A percentile compares a stretch with the other conserved stretches of the same genome.
Conservation (phyloP, 37 sponge, comb jelly and placozoan genomes). For the Agelas oroides region DNA sequence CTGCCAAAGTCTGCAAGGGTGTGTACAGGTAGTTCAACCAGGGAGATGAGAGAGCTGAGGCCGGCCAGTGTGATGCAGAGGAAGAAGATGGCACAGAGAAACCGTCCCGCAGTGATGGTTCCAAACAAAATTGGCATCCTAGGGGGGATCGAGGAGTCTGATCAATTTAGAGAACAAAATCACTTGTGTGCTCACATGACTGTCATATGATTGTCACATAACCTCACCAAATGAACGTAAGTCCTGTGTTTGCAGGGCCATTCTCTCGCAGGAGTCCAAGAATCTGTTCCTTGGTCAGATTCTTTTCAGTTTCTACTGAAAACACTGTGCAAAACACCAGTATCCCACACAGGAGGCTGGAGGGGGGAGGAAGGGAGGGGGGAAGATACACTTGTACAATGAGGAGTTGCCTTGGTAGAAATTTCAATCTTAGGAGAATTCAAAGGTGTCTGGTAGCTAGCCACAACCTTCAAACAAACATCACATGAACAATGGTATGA, state of each 20-base stretch:
- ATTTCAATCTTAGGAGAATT: background rate
- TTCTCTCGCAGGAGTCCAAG: constrained; percentile 60
- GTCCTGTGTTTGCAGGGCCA: constrained; percentile 86
- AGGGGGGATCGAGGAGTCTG: too few species aligned
- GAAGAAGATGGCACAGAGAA: constrained; percentile 78
- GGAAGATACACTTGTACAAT: background rate
- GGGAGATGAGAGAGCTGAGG: constrained; percentile 80
- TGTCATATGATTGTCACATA: too few species aligned
- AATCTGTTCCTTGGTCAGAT: constrained; percentile 1
- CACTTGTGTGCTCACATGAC: too few species aligned
- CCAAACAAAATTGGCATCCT: constrained; percentile 88
- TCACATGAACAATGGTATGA: too few species aligned
- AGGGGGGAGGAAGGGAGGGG: constrained; percentile 14
- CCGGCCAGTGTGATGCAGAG: constrained; percentile 84
- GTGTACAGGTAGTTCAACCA: constrained; percentile 73
- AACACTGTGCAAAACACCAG: constrained; percentile 80
- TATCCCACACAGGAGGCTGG: constrained; percentile 83
- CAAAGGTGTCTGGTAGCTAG: background rate
- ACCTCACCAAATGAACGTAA: constrained; percentile 88
- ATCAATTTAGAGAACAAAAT: too few species aligned
- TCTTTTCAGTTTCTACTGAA: constrained; percentile 43
- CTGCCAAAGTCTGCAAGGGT: constrained; percentile 78
- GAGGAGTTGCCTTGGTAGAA: background rate
- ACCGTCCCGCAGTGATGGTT: constrained; percentile 47
- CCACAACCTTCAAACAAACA: too few species aligned